phyloP scores from a whole-genome alignment of 2,888 invertebrate genomes.

The Heterodera filipjevi region DNA sequence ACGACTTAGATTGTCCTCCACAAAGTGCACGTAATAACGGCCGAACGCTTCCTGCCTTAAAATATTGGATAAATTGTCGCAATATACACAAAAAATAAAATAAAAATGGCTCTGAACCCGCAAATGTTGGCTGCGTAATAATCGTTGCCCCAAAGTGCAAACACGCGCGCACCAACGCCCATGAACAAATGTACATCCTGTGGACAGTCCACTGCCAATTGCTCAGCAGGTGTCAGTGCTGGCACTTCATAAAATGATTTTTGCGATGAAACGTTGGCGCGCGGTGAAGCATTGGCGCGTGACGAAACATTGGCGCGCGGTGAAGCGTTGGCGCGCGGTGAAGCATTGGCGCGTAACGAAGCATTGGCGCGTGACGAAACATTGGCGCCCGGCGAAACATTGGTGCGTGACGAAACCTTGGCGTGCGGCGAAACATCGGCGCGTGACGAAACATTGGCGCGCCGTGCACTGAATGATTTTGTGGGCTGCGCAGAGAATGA shows the following conservation, averaged over 20 bases:
- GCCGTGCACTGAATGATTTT: background rate
- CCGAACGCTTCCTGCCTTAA: slow-evolving; percentile 54
- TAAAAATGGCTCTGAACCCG: slow-evolving; percentile 27
- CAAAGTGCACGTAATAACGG: slow-evolving; percentile 57
- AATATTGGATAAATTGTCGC: background rate
- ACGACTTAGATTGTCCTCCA: slow-evolving; percentile 53
- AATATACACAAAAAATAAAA: slow-evolving; percentile 14
- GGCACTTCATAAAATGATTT: slow-evolving; percentile 13
- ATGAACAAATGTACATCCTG: slow-evolving; percentile 39
- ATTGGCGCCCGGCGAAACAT: no score
- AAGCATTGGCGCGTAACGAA: no score
- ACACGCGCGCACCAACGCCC: slow-evolving; percentile 58
- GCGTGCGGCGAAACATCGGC: no score
- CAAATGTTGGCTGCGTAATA: slow-evolving; percentile 62
- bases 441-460: no score
- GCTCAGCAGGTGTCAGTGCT: slow-evolving; percentile 48
- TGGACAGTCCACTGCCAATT: slow-evolving; percentile 55
- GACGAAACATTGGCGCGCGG: no score
- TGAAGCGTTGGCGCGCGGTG: no score
- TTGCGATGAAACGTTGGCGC: no score
- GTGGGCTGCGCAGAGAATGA: background rate
- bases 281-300: no score
- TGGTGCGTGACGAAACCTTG: no score
- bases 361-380: no score
- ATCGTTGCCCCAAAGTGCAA: slow-evolving; percentile 55